Evolutionary conservation across 2,888 invertebrate genomes (phyloP).

Genomic region (Cremastinae sp.): DNA sequence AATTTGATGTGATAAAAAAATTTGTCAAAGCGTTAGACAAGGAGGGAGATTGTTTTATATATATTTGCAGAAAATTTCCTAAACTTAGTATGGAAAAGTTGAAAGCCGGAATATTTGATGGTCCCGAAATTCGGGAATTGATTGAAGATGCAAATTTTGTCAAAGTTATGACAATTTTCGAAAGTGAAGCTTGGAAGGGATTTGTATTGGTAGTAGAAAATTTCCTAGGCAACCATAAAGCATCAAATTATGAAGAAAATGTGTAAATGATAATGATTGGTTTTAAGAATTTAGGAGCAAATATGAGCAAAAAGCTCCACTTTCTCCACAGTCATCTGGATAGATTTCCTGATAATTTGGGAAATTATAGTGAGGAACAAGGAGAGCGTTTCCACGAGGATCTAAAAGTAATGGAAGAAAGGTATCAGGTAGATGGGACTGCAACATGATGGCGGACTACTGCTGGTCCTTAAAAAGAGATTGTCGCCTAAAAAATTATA

Average conservation of each 20-base stretch:
- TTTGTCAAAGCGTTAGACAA: slow-evolving; percentile 63
- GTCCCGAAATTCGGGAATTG: slow-evolving; percentile 63
- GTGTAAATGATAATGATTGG: slow-evolving; percentile 63
- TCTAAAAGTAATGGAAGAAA: slow-evolving; percentile 70
- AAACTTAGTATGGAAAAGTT: slow-evolving; percentile 59
- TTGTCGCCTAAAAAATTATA: slow-evolving; percentile 36
- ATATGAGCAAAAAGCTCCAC: slow-evolving; percentile 72
- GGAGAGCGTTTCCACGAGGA: slow-evolving; percentile 75
- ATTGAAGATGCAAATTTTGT: slow-evolving; percentile 59
- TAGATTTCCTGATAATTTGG: slow-evolving; percentile 71
- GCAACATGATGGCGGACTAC: slow-evolving; percentile 70
- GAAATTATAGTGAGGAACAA: slow-evolving; percentile 72
- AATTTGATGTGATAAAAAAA: slow-evolving; percentile 66
- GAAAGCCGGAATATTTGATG: slow-evolving; percentile 64
- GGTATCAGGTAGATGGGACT: slow-evolving; percentile 72
- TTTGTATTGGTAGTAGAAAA: slow-evolving; percentile 54
- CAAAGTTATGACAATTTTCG: slow-evolving; percentile 51
- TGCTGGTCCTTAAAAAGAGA: slow-evolving; percentile 67
- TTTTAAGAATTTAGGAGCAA: slow-evolving; percentile 52
- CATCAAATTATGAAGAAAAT: slow-evolving; percentile 57
- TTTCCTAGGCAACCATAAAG: slow-evolving; percentile 61
- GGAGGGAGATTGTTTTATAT: slow-evolving; percentile 62
- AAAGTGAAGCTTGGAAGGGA: slow-evolving; percentile 59
- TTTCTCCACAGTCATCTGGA: slow-evolving; percentile 70
- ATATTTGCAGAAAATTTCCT: slow-evolving; percentile 57